Conservation (phyloP, 2,113 vertebrate species). For the Paedocypris sp. region DNA sequence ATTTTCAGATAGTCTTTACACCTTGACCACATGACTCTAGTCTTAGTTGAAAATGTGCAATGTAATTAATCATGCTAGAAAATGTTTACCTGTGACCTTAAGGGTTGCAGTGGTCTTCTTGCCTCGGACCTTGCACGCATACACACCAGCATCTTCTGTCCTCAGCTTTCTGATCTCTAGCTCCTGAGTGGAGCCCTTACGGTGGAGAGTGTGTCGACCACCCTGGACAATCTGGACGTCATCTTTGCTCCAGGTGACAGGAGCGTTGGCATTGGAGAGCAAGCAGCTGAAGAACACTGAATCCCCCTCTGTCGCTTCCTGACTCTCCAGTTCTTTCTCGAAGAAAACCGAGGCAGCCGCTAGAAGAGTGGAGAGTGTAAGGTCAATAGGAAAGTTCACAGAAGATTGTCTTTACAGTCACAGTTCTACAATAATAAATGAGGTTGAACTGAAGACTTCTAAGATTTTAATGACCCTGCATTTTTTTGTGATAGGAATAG, state of each 20-base stretch:
- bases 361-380: slow-evolving; percentile 8
- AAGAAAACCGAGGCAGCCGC: slow-evolving; percentile 64
- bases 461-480: too few species aligned
- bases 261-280: slow-evolving; percentile 56
- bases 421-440: too few species aligned
- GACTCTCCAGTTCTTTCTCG: slow-evolving; percentile 57
- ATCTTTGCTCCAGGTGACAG: slow-evolving; percentile 63
- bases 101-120: slow-evolving; percentile 70
- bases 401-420: too few species aligned
- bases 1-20: too few species aligned
- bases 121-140: slow-evolving; percentile 69
- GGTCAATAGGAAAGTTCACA: not conserved
- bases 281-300: slow-evolving; percentile 53
- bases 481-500: too few species aligned
- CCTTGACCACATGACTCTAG: too few species aligned
- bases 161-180: slow-evolving; percentile 64
- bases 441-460: too few species aligned
- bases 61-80: too few species aligned
- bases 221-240: slow-evolving; percentile 50
- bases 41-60: too few species aligned
- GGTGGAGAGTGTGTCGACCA: slow-evolving; percentile 62
- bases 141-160: slow-evolving; percentile 72
- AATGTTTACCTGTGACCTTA: slow-evolving; percentile 75
- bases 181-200: slow-evolving; percentile 59
- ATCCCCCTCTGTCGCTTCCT: slow-evolving; percentile 55